phyloP scores from a whole-genome alignment of 1,140 invertebrate species.

The Drosophila sucinea region DNA sequence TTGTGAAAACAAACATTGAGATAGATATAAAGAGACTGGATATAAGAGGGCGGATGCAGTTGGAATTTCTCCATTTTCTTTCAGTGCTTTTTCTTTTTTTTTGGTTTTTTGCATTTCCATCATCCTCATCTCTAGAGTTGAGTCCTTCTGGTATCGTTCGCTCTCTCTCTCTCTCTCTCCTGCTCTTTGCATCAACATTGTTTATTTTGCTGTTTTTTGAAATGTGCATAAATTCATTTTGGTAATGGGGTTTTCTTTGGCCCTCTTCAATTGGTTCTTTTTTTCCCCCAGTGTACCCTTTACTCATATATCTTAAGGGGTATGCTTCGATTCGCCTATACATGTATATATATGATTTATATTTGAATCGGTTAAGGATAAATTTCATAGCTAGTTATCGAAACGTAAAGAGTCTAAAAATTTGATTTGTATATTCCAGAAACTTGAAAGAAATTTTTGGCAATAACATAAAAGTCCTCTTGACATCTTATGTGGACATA shows the following conservation, averaged over 20 bases:
- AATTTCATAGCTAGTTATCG: too few relatives aligned
- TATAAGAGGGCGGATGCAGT: conserved; percentile 30
- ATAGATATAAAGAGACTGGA: conserved; percentile 9
- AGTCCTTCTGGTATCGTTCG: conserved; percentile 30
- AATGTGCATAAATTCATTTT: conserved; percentile 79
- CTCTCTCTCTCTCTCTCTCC: conserved; percentile 22
- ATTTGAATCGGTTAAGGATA: too few relatives aligned
- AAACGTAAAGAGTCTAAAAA: too few relatives aligned
- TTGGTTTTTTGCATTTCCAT: background rate
- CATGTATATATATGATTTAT: too few relatives aligned
- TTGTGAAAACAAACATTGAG: conserved; percentile 60
- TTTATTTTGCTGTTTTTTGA: conserved; percentile 69
- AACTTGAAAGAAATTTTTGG: too few relatives aligned
- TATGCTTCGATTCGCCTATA: background rate
- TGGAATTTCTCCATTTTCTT: conserved; percentile 53
- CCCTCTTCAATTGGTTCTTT: conserved; percentile 16
- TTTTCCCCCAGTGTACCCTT: background rate
- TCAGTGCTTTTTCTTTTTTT: background rate
- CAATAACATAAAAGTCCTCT: too few relatives aligned
- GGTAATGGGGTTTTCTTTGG: conserved; percentile 74
- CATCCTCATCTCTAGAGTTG: conserved; percentile 48
- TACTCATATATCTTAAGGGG: background rate
- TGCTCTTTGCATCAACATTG: conserved; percentile 32
- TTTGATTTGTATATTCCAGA: too few relatives aligned
- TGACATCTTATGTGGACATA: too few relatives aligned